Evolutionary conservation across 1,140 invertebrate species (phyloP).

Genomic region (Drosophila jambulina): DNA sequence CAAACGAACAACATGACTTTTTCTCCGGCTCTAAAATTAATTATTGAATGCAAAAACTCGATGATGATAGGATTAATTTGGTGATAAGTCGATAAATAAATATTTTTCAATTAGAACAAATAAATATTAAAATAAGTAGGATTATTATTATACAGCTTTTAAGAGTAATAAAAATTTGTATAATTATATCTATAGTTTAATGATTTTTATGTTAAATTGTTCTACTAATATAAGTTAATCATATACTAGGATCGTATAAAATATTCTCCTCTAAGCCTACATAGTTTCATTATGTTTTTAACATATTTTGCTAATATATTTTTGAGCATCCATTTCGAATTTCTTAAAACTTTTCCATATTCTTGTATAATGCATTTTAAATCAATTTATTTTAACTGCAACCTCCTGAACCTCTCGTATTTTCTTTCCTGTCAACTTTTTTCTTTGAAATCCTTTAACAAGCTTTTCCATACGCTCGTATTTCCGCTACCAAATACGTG

Average conservation of each 20-base stretch:
- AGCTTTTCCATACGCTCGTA: slow-evolving; percentile 19
- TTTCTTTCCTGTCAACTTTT: too few relatives aligned
- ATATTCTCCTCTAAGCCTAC: too few relatives aligned
- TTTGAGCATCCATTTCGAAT: too few relatives aligned
- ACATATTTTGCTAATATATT: too few relatives aligned
- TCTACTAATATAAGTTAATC: too few relatives aligned
- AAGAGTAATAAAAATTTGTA: too few relatives aligned
- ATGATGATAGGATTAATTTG: background rate
- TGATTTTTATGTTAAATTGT: too few relatives aligned
- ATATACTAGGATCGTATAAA: too few relatives aligned
- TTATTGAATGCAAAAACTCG: background rate
- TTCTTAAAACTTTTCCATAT: background rate
- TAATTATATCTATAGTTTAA: too few relatives aligned
- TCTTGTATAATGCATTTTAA: background rate
- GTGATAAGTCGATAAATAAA: background rate
- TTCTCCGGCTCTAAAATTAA: background rate
- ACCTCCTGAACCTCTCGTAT: background rate
- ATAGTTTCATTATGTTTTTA: too few relatives aligned
- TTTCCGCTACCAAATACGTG: slow-evolving; percentile 26
- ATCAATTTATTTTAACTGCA: background rate
- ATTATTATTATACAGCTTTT: too few relatives aligned
- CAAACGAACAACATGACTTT: background rate
- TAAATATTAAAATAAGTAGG: background rate
- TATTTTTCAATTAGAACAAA: background rate
- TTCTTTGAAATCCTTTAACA: slow-evolving; percentile 3